Base-by-base conservation (phyloP, 2,888 invertebrate genomes). In the Teleiodes luculella region DNA sequence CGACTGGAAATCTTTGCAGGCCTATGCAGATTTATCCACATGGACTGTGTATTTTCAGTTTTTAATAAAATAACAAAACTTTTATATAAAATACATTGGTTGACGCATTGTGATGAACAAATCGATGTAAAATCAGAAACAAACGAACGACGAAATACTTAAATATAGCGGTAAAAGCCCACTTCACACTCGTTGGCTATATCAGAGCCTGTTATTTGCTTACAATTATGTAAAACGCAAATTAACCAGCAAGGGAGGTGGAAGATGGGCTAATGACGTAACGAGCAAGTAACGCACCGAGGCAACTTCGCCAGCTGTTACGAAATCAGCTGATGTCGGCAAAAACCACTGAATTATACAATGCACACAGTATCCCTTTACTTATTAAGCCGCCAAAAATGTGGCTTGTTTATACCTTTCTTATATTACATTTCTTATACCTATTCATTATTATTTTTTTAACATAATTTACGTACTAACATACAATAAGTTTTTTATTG, bases 181-280 rank as follows among this genome's bases (percentile, higher is more conserved):
- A 13, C 11, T 43, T 43, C 20, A 43, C 41, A 46, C 46, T 31
- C 31, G 8, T 46, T 31, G 46, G 31, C 1, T 24, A 1, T 0
- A 24, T 30, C n/a, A n/a, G n/a, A 14, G 16, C 31, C 14, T 11
- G 30, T 46, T 31, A 10, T 46, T 31, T 31, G 46, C 46, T 18
- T 49, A 28, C 35, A 37, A 37, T 49, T 37, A 49, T 49, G 49
- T 37, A 49, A 49, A n/a, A 37, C 36, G 24, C 24, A 24, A 49
- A 49, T 49, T 49, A 49, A 49, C 46, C 16, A 47, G 31, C 31
- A 16, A 35, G 20, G 48, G 48, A 30, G 35, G 31, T 28, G 14
- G 18, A 11, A 41, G 18, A 18, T 16, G 8, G 46, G 46, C 11
- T 28, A 31, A 47, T 31, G 16, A 48, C 33, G 48, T 48, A 33